phyloP scores from a whole-genome alignment of 2,888 invertebrate genomes.

The Desoria tigrina region DNA sequence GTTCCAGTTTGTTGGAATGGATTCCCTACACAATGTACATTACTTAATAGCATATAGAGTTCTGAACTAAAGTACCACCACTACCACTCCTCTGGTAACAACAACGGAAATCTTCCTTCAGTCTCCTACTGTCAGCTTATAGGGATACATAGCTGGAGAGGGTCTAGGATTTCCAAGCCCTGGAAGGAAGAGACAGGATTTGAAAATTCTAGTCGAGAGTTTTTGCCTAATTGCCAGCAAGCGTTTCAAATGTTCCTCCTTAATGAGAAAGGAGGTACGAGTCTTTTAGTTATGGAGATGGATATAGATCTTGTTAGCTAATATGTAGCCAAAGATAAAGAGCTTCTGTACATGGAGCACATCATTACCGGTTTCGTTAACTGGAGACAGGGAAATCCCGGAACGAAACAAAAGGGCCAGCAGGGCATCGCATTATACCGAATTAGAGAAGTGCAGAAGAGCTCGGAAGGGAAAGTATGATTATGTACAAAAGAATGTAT shows the following conservation, averaged over 20 bases:
- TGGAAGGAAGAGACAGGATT: no score
- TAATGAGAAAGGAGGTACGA: constrained; percentile 14
- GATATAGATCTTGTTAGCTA: neutral
- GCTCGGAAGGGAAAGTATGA: neutral
- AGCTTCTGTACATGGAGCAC: constrained; percentile 3
- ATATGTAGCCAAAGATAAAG: constrained; percentile 3
- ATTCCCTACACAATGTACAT: neutral
- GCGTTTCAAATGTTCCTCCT: constrained; percentile 13
- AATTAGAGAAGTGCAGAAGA: neutral
- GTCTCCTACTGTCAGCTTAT: no score
- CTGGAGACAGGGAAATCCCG: neutral
- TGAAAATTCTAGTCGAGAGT: no score
- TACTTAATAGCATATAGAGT: neutral
- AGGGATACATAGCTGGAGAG: no score
- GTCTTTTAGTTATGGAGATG: neutral
- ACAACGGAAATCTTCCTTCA: no score
- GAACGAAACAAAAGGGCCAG: neutral
- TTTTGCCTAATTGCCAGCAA: constrained; percentile 14
- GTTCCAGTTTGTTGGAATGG: constrained; percentile 18
- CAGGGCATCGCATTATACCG: neutral
- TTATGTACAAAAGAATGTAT: neutral
- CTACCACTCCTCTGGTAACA: no score
- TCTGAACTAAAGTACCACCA: neutral
- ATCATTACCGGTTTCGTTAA: constrained; percentile 1
- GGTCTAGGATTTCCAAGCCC: no score